Base-by-base conservation (phyloP, 1,140 invertebrate species). In the Drosophila ironensis region DNA sequence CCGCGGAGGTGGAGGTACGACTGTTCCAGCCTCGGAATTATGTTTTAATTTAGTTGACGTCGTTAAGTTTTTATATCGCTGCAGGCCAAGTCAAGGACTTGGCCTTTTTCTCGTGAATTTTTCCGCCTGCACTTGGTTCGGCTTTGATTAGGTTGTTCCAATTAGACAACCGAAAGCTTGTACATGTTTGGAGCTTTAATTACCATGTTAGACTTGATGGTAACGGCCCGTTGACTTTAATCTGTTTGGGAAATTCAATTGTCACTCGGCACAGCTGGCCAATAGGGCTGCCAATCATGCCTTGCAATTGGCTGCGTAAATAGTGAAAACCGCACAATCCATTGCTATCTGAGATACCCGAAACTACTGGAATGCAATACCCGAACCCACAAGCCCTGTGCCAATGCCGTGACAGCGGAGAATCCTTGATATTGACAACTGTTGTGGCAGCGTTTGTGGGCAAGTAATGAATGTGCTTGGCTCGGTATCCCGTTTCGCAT, bases 11-110 rank as follows among this genome's bases (percentile, higher is more conserved):
- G 28, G 28, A 8, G 28, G 17, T 44, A 17, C 7, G 30, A 53
- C 22, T 27, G 20, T 41, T 51, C 46, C 56, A 44, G 54, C 16
- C 37, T 42, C 27, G n/a, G 59, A 81, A 82, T 81, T 68, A 67
- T 72, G 38, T 81, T 76, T 82, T 82, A 76, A 81, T 76, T 82
- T 59, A 76, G 77, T 76, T 69, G 22, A 25, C 40, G 16, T 50
- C 60, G 42, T 77, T 47, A 63, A 64, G 46, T 40, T 72, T 64
- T 74, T 59, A 52, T 60, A 27, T 42, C 7, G 46, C 60, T 53
- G 54, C 47, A 27, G 67, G 67, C 59, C n/a, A n/a, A n/a, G n/a
- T n/a, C 27, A 37, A 35, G 20, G 5, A 2, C 20, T 3, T 20
- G 14, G 12, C 35, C 11, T 0, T 25, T 16, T 6, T n/a, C 37